phyloP scores from a whole-genome alignment of 2,888 invertebrate genomes.

The Bombylius major region DNA sequence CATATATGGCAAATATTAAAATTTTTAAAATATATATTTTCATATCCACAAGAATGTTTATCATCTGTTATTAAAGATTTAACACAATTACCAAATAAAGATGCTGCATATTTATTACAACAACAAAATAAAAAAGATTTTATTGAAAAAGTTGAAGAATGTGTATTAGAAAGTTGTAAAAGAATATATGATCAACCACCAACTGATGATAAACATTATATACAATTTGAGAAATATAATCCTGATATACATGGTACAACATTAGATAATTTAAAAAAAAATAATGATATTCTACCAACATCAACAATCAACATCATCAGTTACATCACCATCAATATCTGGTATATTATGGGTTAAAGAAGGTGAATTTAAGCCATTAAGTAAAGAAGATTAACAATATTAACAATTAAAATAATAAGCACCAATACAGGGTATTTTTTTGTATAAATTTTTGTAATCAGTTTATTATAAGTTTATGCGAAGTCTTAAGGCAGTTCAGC shows the following conservation, averaged over 20 bases:
- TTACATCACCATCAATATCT: constrained; percentile 28
- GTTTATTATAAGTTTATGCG: too few species aligned
- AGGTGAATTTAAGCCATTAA: constrained; percentile 67
- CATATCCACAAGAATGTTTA: constrained; percentile 48
- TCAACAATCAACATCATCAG: not conserved
- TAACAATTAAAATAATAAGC: too few species aligned
- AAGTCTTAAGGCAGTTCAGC: too few species aligned
- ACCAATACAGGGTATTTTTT: too few species aligned
- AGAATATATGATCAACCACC: constrained; percentile 63
- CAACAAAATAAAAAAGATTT: constrained; percentile 56
- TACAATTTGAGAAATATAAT: constrained; percentile 62
- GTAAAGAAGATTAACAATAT: constrained; percentile 39
- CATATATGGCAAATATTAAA: constrained; percentile 84
- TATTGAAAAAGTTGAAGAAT: constrained; percentile 54
- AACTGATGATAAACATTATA: constrained; percentile 71
- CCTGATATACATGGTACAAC: constrained; percentile 58
- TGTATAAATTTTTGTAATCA: too few species aligned
- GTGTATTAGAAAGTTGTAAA: constrained; percentile 56
- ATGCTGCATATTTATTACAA: constrained; percentile 23
- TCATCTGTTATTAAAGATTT: constrained; percentile 15
- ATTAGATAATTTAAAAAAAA: constrained; percentile 43
- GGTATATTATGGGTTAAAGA: constrained; percentile 82
- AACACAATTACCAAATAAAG: constrained; percentile 19
- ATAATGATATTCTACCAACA: constrained; percentile 33
- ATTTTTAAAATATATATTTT: constrained; percentile 69